A percentile compares a stretch with the other conserved stretches of the same genome.
Conservation (phyloP, 2,797 vertebrate species). For the Ctenopoma multispine region DNA sequence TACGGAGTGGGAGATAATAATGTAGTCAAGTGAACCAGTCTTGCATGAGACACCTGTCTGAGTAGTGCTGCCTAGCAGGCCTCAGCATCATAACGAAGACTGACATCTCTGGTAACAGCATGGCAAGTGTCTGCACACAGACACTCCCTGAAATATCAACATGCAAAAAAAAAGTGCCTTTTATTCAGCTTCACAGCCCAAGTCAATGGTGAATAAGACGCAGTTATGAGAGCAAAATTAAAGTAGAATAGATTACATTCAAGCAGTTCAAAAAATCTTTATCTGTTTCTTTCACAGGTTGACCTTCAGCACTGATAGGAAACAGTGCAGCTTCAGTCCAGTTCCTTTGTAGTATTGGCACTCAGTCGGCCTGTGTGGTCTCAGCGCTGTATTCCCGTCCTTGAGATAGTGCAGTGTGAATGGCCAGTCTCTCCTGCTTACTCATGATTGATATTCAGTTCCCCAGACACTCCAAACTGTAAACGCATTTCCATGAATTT, state of each 20-base stretch:
- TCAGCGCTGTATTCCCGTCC: conserved; percentile 58
- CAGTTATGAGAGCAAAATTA: conserved; percentile 47
- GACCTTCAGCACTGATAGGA: conserved; percentile 75
- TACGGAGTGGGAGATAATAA: conserved; percentile 31
- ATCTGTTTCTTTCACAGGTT: conserved; percentile 48
- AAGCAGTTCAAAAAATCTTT: conserved; percentile 50
- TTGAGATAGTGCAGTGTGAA: conserved; percentile 72
- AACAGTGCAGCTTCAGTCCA: conserved; percentile 61
- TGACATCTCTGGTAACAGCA: conserved; percentile 59
- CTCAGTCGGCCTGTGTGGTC: conserved; percentile 66
- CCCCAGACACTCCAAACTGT: conserved; percentile 76
- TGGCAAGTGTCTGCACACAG: conserved; percentile 49
- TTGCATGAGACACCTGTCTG: conserved; percentile 62
- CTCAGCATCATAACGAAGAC: conserved; percentile 51
- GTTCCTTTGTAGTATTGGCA: conserved; percentile 67
- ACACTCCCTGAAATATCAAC: conserved; percentile 66
- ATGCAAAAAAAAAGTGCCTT: conserved; percentile 16
- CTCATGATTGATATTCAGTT: conserved; percentile 83
- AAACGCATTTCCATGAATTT: conserved; percentile 83
- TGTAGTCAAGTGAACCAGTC: conserved; percentile 47
- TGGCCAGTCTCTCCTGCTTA: conserved; percentile 70
- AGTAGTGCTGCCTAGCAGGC: conserved; percentile 28
- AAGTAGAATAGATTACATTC: conserved; percentile 64
- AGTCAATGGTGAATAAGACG: conserved; percentile 29
- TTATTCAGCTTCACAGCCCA: conserved; percentile 30